Base-by-base conservation (phyloP, 2,113 vertebrate species). In the Hucho hucho region DNA sequence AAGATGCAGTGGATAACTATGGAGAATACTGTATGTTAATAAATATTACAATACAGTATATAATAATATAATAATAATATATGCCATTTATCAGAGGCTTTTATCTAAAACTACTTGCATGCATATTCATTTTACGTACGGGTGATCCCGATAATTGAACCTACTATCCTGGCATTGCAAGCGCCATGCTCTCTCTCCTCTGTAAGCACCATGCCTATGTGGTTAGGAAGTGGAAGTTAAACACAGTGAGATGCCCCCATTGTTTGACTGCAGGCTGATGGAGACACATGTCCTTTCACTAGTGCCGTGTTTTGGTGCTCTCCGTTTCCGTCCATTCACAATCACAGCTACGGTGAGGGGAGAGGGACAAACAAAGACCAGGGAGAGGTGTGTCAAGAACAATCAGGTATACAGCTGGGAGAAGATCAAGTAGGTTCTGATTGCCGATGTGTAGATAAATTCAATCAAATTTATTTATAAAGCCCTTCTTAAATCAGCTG, bases 1-100 rank as follows among this genome's bases (percentile, higher is more conserved):
- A 89, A 84, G 12, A 89, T 87, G 79, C 76, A 47, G 63, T 89
- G 89, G 88, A 92, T 92, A 43, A 11, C 37, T 43, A 43, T 43
- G 9, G 37, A 43, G 37, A 43, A 43, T 43, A 43, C 7, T 11
- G 87, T 92, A 80, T 89, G 89, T 89, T 88, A 89, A 79, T 89
- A 87, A 85, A 86, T 87, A 88, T 85, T 78, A 28, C 22, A 43
- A 46, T 43, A 43, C 37, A 43, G 37, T 43, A 43, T 11, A 43
- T 43, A 43, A 43, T 43, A 43, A 11, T 43, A 43, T 11, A 43
- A 43, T 43, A 43, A 43, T 12, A 43, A 43, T 43, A 43, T 43
- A 11, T 43, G 37, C 37, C 37, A 43, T 43, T 43, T 12, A 43
- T 9, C 37, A 43, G 37, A 11, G 9, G 2, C 37, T 12, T 43